Evolutionary conservation across 2,113 vertebrate species (phyloP).

Genomic region (Chinchilla lanigera): DNA sequence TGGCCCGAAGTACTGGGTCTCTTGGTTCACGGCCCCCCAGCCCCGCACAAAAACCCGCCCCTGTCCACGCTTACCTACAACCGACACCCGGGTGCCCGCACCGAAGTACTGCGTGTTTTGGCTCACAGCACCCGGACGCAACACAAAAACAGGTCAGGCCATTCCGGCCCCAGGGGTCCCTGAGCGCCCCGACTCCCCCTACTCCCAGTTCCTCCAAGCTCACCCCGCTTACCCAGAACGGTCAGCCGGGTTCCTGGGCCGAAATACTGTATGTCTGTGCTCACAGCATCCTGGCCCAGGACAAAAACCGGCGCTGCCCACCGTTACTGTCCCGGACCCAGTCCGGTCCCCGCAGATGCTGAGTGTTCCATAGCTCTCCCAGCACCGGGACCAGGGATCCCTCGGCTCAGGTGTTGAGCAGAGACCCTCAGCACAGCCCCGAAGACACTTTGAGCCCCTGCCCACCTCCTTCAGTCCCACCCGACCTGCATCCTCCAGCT

Average conservation of each 20-base stretch:
- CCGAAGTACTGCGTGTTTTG: conserved; percentile 67
- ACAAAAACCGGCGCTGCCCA: conserved; percentile 46
- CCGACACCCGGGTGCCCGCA: conserved; percentile 48
- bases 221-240: conserved; percentile 66
- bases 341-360: not conserved
- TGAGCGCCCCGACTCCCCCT: rapidly evolving
- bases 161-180: not conserved
- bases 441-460: rapidly evolving
- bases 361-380: not conserved
- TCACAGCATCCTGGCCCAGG: conserved; percentile 65
- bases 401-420: rapidly evolving
- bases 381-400: not conserved
- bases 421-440: too few relatives aligned
- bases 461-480: not conserved
- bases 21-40: conserved; percentile 20
- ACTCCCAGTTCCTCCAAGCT: rapidly evolving
- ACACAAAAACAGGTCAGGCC: conserved; percentile 41
- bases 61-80: conserved; percentile 66
- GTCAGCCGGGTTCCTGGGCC: conserved; percentile 70
- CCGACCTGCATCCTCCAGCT: too few relatives aligned
- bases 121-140: conserved; percentile 26
- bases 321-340: not conserved
- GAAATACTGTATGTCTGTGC: conserved; percentile 50
- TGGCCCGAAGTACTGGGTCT: conserved; percentile 37
- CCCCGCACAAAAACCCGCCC: not conserved